Evolutionary conservation across 2,113 vertebrate genomes (phyloP), one percentile per base, ranked within the genome.

Genomic region (Diadophis punctatus): DNA sequence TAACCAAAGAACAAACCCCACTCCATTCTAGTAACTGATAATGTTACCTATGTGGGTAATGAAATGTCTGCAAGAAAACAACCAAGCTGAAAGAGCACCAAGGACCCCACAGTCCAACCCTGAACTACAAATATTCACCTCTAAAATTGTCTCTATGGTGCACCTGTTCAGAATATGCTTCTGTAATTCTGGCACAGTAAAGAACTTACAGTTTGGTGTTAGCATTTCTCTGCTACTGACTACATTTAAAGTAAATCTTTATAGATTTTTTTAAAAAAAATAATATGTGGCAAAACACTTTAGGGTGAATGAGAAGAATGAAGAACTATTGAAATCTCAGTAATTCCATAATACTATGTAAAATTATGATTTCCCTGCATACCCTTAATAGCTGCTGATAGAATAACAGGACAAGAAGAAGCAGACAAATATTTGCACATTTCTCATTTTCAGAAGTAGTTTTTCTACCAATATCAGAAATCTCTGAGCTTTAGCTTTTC

Each of bases 401-500:
- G 53, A 80, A 1, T 53, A 90, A 63, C 0, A 88, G 34, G 86
- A 23, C 46, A 89, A 11, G 18, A 18, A 11, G 11, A 56, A 93
- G 49, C 90, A 94, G 94, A 89, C 3, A 14, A 2, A 92, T 90
- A 80, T 30, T 91, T 92, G n/a, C 88, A 58, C 84, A 52, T 8
- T 89, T 74, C 39, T 93, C 46, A 93, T 94, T 95, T 95, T 92
- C 68, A 43, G 6, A n/a, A 90, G 52, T 46, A 1, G 25, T 3
- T 5, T 3, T 1, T 90, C 7, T 91, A 93, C 89, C 52, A 60
- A 93, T 93, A 87, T 39, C 60, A 8, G 7, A 39, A 0, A 93
- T 91, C 74, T 87, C 46, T 88, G 88, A 49, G 11, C 1, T 92
- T 93, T 3, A 39, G 0, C 30, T 93, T 91, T 23, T 53, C 74